Conservation (phyloP, 2,797 vertebrate genomes). For the Salmo trutta region DNA sequence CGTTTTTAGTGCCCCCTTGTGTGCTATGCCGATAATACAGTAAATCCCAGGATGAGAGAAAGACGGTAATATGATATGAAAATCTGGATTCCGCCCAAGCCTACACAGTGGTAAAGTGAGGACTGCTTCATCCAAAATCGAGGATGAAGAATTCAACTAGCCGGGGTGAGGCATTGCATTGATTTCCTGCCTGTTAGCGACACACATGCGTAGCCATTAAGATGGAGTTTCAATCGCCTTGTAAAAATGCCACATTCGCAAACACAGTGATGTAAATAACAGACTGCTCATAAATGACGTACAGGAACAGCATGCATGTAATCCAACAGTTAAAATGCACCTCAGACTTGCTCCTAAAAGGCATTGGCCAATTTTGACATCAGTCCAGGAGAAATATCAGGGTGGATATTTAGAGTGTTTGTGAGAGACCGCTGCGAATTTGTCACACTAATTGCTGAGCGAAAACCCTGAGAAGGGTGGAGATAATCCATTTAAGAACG, state of each 20-base stretch:
- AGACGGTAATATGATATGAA: too few species aligned
- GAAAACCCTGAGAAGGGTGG: background rate
- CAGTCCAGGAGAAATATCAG: background rate
- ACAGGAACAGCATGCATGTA: background rate
- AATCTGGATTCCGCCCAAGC: too few species aligned
- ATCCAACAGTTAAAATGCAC: background rate
- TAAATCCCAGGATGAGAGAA: too few species aligned
- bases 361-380: background rate
- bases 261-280: background rate
- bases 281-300: slow-evolving; percentile 10
- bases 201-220: slow-evolving; percentile 2
- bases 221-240: background rate
- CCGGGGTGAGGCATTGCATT: background rate
- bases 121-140: background rate
- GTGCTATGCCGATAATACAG: too few species aligned
- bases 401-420: background rate
- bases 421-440: background rate
- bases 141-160: background rate
- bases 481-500: background rate
- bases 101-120: background rate
- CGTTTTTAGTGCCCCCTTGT: too few species aligned
- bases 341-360: background rate
- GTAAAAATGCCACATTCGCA: background rate
- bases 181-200: background rate
- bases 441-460: background rate